These are phyloP conservation scores for Ophion ventricosus DNA, from an alignment of 2,888 invertebrate species.

Conservation along the genomic window DNA sequence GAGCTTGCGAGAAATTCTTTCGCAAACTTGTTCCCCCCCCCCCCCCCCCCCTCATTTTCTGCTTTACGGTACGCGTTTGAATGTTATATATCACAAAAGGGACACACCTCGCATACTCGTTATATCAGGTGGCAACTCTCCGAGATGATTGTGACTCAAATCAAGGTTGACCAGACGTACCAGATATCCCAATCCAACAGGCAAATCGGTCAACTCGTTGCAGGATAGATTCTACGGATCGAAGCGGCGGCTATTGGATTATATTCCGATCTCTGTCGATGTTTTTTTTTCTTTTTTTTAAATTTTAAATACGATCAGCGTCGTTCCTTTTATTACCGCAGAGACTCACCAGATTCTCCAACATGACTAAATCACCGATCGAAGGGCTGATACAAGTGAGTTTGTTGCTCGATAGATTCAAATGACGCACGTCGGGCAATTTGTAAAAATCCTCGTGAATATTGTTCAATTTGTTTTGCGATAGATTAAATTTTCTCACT, in stretches of 20 bases:
- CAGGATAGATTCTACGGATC: constrained; percentile 89
- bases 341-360: constrained; percentile 88
- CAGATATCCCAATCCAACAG: constrained; percentile 92
- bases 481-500: constrained; percentile 88
- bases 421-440: constrained; percentile 88
- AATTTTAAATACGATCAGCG: neutral
- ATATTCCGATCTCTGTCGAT: neutral
- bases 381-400: constrained; percentile 88
- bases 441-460: constrained; percentile 88
- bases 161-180: constrained; percentile 90
- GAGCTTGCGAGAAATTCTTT: neutral
- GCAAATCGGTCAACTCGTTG: constrained; percentile 89
- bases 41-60: neutral
- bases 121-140: constrained; percentile 91
- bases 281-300: neutral
- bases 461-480: constrained; percentile 87
- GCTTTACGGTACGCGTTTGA: neutral
- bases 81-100: neutral
- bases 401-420: constrained; percentile 91
- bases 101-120: constrained; percentile 91
- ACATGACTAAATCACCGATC: constrained; percentile 91
- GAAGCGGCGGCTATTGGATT: constrained; percentile 2
- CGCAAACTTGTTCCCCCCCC: neutral
- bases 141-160: constrained; percentile 90
- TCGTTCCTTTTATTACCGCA: neutral